phyloP scores from a whole-genome alignment of 2,888 invertebrate genomes.

The Acleris literana region DNA sequence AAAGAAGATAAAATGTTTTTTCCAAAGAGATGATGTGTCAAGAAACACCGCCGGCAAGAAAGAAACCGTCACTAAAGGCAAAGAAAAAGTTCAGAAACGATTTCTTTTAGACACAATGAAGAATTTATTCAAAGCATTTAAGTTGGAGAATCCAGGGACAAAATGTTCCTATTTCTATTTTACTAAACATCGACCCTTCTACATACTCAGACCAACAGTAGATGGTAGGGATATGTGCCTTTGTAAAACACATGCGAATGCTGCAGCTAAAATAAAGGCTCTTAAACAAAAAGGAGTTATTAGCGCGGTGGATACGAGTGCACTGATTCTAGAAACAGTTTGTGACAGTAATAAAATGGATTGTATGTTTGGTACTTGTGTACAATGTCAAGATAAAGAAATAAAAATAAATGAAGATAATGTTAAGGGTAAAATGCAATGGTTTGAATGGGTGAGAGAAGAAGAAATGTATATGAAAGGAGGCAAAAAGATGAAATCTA shows the following conservation, averaged over 20 bases:
- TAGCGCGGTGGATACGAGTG: constrained; percentile 4
- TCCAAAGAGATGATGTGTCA: constrained; percentile 27
- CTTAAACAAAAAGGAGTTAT: too few species aligned
- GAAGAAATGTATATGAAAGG: constrained; percentile 37
- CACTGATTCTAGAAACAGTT: constrained; percentile 30
- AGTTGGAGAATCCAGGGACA: constrained; percentile 20
- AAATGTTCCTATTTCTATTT: constrained; percentile 9
- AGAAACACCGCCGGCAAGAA: constrained; percentile 26
- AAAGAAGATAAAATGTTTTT: constrained; percentile 23
- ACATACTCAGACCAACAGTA: constrained; percentile 33
- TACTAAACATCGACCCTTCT: constrained; percentile 35
- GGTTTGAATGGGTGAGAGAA: constrained; percentile 38
- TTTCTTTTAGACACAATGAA: constrained; percentile 21
- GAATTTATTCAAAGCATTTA: constrained; percentile 23
- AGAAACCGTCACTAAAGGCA: constrained; percentile 21
- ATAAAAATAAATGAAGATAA: constrained; percentile 21
- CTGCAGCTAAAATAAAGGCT: constrained; percentile 13
- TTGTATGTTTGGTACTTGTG: constrained; percentile 36
- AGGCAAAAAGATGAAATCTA: constrained; percentile 32
- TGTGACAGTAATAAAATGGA: constrained; percentile 30
- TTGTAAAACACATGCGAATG: constrained; percentile 27
- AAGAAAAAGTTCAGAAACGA: constrained; percentile 15
- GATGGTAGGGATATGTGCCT: constrained; percentile 36
- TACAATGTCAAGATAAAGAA: constrained; percentile 28
- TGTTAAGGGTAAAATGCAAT: constrained; percentile 32